phyloP scores from a whole-genome alignment of 2,888 invertebrate genomes.

The Plagiodera versicolora region DNA sequence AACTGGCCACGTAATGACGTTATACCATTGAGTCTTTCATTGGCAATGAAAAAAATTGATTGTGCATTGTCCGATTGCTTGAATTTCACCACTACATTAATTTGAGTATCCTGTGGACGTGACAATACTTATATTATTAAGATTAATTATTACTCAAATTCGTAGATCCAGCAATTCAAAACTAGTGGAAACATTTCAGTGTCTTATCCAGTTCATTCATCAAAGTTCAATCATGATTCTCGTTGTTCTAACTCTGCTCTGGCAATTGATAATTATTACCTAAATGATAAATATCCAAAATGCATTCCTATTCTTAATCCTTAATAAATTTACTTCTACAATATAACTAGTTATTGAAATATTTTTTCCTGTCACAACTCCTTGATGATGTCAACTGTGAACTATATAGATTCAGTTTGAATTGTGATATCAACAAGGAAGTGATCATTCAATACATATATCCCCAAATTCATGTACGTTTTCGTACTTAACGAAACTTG shows the following conservation, averaged over 20 bases:
- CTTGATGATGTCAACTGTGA: slow-evolving; percentile 24
- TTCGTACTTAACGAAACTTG: slow-evolving; percentile 46
- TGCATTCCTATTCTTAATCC: slow-evolving; percentile 24
- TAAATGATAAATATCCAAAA: background rate
- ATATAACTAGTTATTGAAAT: slow-evolving; percentile 15
- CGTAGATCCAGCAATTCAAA: background rate
- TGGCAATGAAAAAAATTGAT: too few relatives aligned
- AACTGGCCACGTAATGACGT: too few relatives aligned
- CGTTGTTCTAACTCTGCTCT: background rate
- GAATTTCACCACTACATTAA: background rate
- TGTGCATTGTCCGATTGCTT: background rate
- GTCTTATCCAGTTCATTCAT: background rate
- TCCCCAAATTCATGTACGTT: slow-evolving; percentile 44
- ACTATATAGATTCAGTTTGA: slow-evolving; percentile 39
- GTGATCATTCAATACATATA: slow-evolving; percentile 39
- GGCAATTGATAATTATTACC: background rate
- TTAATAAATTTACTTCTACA: slow-evolving; percentile 11
- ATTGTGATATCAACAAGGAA: slow-evolving; percentile 50
- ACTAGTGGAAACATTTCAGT: background rate
- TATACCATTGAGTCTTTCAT: too few relatives aligned
- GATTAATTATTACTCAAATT: background rate
- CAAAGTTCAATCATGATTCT: background rate
- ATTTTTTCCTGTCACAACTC: slow-evolving; percentile 17
- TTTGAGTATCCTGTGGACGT: background rate
- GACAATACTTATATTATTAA: background rate